phyloP scores from a whole-genome alignment of 2,797 vertebrate genomes.

The Hoplostethus atlanticus region DNA sequence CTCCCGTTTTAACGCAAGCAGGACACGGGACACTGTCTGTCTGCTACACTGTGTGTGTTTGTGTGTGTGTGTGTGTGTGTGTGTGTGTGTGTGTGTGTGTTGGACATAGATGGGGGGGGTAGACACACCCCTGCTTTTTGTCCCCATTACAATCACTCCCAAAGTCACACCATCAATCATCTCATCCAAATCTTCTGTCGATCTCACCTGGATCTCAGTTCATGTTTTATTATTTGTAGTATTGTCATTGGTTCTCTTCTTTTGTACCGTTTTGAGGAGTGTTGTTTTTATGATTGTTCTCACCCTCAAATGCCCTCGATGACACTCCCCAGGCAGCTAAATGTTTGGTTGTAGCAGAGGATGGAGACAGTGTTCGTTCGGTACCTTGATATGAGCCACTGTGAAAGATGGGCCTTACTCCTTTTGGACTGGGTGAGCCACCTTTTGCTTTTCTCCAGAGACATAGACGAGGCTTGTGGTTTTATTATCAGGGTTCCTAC shows the following conservation, averaged over 20 bases:
- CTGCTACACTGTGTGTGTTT: slow-evolving; percentile 24
- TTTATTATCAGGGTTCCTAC: slow-evolving; percentile 14
- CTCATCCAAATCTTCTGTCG: slow-evolving; percentile 16
- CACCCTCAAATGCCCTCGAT: background rate
- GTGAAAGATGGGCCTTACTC: slow-evolving; percentile 3
- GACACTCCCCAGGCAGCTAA: slow-evolving; percentile 67
- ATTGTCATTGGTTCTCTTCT: slow-evolving; percentile 38
- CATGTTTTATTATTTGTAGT: slow-evolving; percentile 26
- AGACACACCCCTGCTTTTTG: slow-evolving; percentile 40
- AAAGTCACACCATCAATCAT: slow-evolving; percentile 14
- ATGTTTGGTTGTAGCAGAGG: slow-evolving; percentile 36
- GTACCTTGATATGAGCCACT: background rate
- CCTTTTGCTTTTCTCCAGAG: background rate
- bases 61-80: too few relatives aligned
- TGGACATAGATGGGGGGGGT: slow-evolving; percentile 28
- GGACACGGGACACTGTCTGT: slow-evolving; percentile 21
- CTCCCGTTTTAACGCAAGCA: slow-evolving; percentile 88
- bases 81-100: slow-evolving; percentile 20
- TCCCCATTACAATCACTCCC: slow-evolving; percentile 41
- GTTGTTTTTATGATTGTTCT: slow-evolving; percentile 14
- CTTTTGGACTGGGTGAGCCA: background rate
- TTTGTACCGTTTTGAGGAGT: slow-evolving; percentile 17
- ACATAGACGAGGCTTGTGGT: background rate
- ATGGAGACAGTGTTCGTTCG: slow-evolving; percentile 1
- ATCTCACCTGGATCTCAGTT: background rate